Conservation (phyloP, 2,113 vertebrate genomes). For the Scomber colias region DNA sequence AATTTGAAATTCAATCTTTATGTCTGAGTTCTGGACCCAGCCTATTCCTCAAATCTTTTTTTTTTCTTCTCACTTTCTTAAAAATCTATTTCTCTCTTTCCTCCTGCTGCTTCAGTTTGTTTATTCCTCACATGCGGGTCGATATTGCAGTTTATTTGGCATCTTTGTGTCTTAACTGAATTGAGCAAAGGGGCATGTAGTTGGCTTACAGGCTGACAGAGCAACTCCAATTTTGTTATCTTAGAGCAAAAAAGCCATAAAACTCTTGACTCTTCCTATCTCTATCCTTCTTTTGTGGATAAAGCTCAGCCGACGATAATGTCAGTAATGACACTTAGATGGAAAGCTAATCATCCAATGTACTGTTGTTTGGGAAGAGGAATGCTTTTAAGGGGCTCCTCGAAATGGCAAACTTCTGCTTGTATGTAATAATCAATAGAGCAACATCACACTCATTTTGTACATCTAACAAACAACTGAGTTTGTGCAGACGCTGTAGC, state of each 20-base stretch:
- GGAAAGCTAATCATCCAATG: conserved; percentile 28
- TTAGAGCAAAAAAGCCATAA: conserved; percentile 34
- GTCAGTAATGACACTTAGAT: conserved; percentile 27
- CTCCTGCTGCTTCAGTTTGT: conserved; percentile 31
- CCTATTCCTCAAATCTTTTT: conserved; percentile 38
- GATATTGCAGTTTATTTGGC: conserved; percentile 60
- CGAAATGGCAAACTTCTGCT: not conserved
- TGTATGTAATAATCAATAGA: conserved; percentile 13
- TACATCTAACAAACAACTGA: not conserved
- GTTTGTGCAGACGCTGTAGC: not conserved
- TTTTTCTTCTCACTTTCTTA: conserved; percentile 18
- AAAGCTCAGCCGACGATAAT: conserved; percentile 39
- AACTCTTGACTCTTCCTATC: conserved; percentile 30
- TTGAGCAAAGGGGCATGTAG: conserved; percentile 24
- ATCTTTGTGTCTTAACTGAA: conserved; percentile 63
- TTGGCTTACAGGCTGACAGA: conserved; percentile 41
- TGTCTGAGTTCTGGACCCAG: conserved; percentile 53
- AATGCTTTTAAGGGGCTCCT: conserved; percentile 36
- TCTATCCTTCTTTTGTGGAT: conserved; percentile 21
- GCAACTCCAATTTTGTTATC: conserved; percentile 49
- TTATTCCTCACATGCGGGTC: conserved; percentile 39
- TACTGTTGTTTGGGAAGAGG: conserved; percentile 25
- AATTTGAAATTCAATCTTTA: conserved; percentile 56
- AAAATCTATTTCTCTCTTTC: conserved; percentile 40
- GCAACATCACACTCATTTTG: not conserved